Base-by-base conservation (phyloP, 1,140 invertebrate genomes). In the Magallana gigas region DNA sequence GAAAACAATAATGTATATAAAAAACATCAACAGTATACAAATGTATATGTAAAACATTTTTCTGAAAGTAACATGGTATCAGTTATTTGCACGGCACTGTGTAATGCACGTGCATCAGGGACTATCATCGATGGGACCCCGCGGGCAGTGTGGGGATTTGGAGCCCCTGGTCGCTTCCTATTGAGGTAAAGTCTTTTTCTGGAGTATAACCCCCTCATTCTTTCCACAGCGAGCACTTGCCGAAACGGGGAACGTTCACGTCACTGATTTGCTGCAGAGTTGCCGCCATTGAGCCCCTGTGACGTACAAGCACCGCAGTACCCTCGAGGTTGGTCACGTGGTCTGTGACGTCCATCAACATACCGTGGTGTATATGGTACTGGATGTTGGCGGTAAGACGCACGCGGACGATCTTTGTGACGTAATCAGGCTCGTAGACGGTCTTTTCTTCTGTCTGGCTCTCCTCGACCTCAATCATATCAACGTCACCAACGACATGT, bases 361-460 rank as follows among this genome's bases (percentile, higher is more conserved):
- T 95, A 80, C 96, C 95, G 60, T 96, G 95, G 80, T 96, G 96
- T 91, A 96, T 96, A 95, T 96, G 89, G 76, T 92, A 97, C 89
- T 96, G 96, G 16, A 97, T 95, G 94, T 96, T 96, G 92, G 96
- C 96, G 48, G 96, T 95, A 36, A 96, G 95, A 60, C 95, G 95
- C 62, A 97, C 95, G 88, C 96, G 95, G 0, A 96, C 96, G 89
- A 95, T 96, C 94, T 97, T 97, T 88, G 96, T 96, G 87, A 97
- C 96, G 29, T 91, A 91, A 56, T 92, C 93, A 58, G 95, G 93
- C 48, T 92, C 92, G 56, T 92, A 91, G 68, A 94, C 91, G 83
- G 89, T 91, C 68, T 94, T 95, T 83, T 92, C 92, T 81, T 93
- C 93, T 68, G 94, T 89, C 71, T 94, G 93, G 57, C 93, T 91